These are phyloP conservation scores for Taenioides sp. DNA, from an alignment of 2,797 vertebrate species.

Conservation along the genomic window DNA sequence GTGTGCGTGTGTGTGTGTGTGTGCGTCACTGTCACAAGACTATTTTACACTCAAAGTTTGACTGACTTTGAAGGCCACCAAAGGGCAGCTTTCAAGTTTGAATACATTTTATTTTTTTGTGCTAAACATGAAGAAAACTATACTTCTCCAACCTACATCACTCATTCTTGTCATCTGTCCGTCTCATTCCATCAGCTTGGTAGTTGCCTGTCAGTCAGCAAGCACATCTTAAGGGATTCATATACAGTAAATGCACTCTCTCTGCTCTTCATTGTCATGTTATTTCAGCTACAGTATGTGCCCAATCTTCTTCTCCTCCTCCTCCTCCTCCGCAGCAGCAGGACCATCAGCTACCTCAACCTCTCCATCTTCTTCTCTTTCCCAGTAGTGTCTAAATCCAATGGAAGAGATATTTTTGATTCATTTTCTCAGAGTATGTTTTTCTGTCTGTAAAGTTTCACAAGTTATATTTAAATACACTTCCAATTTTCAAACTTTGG, in stretches of 20 bases:
- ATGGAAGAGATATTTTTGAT: too few relatives aligned
- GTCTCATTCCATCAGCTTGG: not conserved
- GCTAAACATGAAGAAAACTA: not conserved
- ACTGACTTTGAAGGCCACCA: slow-evolving; percentile 28
- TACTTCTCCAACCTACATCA: not conserved
- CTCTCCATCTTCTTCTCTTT: too few relatives aligned
- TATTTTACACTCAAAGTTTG: slow-evolving; percentile 37
- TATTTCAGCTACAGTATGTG: not conserved
- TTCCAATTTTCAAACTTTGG: too few relatives aligned
- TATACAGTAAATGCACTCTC: not conserved
- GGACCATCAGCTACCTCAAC: too few relatives aligned
- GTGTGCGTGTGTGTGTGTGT: slow-evolving; percentile 33
- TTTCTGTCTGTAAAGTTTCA: too few relatives aligned
- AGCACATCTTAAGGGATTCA: not conserved
- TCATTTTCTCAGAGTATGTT: too few relatives aligned
- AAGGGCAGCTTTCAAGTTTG: slow-evolving; percentile 26
- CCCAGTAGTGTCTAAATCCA: too few relatives aligned
- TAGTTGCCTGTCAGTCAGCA: not conserved
- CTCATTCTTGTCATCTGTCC: not conserved
- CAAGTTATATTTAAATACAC: too few relatives aligned
- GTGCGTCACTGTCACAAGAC: slow-evolving; percentile 41
- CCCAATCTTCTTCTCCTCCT: too few relatives aligned
- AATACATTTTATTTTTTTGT: not conserved
- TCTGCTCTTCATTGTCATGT: not conserved
- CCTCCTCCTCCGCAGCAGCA: too few relatives aligned